Base-by-base conservation (phyloP, 2,797 vertebrate species). In the Takifugu ocellatus region DNA sequence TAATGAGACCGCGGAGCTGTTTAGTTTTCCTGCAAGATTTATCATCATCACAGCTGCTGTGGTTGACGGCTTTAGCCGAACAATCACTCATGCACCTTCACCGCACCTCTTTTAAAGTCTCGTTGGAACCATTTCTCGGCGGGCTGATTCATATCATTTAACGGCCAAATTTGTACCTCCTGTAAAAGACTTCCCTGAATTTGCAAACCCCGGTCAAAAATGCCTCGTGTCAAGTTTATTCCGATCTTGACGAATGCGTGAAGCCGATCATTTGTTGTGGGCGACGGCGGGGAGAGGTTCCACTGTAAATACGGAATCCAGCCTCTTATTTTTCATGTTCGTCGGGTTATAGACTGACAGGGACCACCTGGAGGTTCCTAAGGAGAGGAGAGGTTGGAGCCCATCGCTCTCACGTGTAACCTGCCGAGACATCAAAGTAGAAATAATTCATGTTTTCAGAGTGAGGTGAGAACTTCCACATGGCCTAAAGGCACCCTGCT, bases 291-390 rank as follows among this genome's bases (percentile, higher is more conserved):
- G 54, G 59, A 68, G 56, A 59, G 61, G 56, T 70, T 86, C 65
- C 79, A 75, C 68, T 74, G 75, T 79, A 77, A 79, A 79, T 86
- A 75, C 65, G 73, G 49, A 85, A 78, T 53, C 6, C 52, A 2
- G 1, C 48, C 26, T 77, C 55, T 68, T 67, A 79, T 82, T 80
- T 80, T 80, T 84, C 77, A 81, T 45, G 14, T 53, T 47, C 26
- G 61, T 68, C 65, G 66, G 68, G 60, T 72, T 70, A 54, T 59
- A 61, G 68, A 77, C 56, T 85, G 85, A 91, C 61, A 56, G 25
- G 61, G 74, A 84, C 77, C 90, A 89, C 84, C 87, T 88, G 88
- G 53, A 57, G 47, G 43, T 74, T 54, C 66, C 75, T 74, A 87
- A 86, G 68, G 54, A 63, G 81, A 85, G 79, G 74, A 44, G 5